Base-by-base conservation (phyloP, 1,140 invertebrate genomes). In the Bicyclus anynana region DNA sequence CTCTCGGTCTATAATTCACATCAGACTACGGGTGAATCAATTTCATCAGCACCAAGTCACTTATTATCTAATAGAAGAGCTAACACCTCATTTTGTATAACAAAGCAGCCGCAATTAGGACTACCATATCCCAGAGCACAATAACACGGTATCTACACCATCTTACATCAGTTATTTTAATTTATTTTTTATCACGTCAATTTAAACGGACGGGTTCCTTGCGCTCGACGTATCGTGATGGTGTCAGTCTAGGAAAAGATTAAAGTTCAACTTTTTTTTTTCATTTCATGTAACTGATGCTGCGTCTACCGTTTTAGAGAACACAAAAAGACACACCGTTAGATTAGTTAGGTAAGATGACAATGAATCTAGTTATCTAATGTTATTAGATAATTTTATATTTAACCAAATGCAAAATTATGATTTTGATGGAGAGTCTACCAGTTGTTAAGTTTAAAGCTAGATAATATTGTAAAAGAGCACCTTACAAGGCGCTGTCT, bases 71-170 rank as follows among this genome's bases (percentile, higher is more conserved):
- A 88, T 84, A 84, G 75, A 78, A 85, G 74, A 81, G 74, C 77
- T 86, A 86, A 86, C 85, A 88, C 83, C 79, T 86, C 83, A 86
- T 87, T 87, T 86, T 84, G 74, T 84, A 76, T 84, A 83, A 86
- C 83, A 87, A 87, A 87, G 80, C 72, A 48, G 55, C 78, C 76
- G 77, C 81, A 86, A 87, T 87, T 87, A 76, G 78, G 77, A 65
- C 74, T 84, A 70, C 81, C 71, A 75, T 73, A 71, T 78, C 65
- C 63, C 48, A 71, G 61, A 72, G 72, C 61, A 87, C 84, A 87
- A 87, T 85, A 65, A 77, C 55, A 62, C 60, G 65, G 74, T 78
- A 75, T 81, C 80, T 83, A 87, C 86, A 87, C 84, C 84, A 87
- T 86, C 82, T 64, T 65, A 60, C 61, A 63, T 62, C 65, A 61